phyloP scores from a whole-genome alignment of 2,113 vertebrate species.

The Panthera tigris region DNA sequence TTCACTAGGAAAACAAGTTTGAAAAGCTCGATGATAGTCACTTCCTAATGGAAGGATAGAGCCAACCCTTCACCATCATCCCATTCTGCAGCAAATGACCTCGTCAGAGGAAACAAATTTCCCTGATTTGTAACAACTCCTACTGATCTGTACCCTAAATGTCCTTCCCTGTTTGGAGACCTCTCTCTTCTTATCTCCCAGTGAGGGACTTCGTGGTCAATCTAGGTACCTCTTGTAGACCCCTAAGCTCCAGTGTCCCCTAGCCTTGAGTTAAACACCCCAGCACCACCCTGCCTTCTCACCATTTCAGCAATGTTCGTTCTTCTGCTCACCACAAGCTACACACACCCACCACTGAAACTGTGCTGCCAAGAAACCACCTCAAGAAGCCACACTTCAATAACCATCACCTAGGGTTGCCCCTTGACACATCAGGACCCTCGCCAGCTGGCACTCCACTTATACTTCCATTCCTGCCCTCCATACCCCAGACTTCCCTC shows the following conservation, averaged over 20 bases:
- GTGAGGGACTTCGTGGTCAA: neutral
- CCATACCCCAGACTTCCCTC: neutral
- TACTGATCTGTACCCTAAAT: neutral
- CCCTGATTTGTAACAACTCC: neutral
- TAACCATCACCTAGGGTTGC: neutral
- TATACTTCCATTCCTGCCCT: neutral
- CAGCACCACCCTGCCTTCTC: neutral
- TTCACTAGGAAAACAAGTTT: neutral
- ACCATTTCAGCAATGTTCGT: neutral
- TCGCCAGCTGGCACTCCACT: neutral
- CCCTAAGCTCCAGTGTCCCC: neutral
- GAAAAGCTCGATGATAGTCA: neutral
- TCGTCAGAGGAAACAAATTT: conserved; percentile 13
- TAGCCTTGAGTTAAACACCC: neutral
- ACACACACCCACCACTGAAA: neutral
- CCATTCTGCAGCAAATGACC: neutral
- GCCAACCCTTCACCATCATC: neutral
- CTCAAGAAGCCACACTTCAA: neutral
- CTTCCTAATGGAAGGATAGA: neutral
- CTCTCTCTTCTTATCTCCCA: neutral
- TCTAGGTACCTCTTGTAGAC: neutral
- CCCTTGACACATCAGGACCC: neutral
- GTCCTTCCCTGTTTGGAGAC: neutral
- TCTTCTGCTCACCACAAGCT: neutral
- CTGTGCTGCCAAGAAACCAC: neutral